A percentile compares a stretch with the other conserved stretches of the same genome.
These are phyloP conservation scores for Falco biarmicus DNA, from an alignment of 2,797 vertebrate species.

Conservation along the genomic window DNA sequence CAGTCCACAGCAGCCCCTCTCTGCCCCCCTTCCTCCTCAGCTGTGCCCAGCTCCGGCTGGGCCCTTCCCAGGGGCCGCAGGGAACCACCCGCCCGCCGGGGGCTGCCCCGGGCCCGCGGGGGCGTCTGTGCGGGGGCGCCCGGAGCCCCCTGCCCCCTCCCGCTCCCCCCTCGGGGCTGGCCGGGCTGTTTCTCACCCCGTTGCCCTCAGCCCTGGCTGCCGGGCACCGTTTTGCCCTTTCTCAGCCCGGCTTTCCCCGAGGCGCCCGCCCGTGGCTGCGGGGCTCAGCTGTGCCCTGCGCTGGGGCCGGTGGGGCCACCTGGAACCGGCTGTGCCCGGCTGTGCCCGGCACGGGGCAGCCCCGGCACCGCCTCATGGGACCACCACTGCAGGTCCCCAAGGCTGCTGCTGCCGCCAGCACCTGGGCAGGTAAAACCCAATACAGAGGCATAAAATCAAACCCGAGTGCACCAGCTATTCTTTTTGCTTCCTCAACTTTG, in stretches of 20 bases:
- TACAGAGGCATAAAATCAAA: background rate
- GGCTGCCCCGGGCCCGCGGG: no score
- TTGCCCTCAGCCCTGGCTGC: background rate
- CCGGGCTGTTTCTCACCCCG: background rate
- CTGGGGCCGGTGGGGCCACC: no score
- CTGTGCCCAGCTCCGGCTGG: no score
- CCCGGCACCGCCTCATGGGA: no score
- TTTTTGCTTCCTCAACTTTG: background rate
- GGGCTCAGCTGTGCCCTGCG: background rate
- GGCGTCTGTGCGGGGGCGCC: no score
- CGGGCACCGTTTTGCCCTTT: background rate
- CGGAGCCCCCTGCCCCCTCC: background rate
- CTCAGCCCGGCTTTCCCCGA: background rate
- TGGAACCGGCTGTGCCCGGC: no score
- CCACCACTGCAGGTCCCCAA: accelerated
- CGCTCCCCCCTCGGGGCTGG: background rate
- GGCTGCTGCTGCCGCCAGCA: background rate
- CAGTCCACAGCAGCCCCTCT: accelerated
- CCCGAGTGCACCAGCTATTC: background rate
- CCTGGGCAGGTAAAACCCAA: accelerated
- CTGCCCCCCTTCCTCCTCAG: accelerated
- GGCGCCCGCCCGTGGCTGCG: background rate
- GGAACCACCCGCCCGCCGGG: no score
- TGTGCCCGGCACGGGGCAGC: no score
- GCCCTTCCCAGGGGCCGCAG: no score